phyloP scores from a whole-genome alignment of 2,888 invertebrate species.

The Ferrisia virgata region DNA sequence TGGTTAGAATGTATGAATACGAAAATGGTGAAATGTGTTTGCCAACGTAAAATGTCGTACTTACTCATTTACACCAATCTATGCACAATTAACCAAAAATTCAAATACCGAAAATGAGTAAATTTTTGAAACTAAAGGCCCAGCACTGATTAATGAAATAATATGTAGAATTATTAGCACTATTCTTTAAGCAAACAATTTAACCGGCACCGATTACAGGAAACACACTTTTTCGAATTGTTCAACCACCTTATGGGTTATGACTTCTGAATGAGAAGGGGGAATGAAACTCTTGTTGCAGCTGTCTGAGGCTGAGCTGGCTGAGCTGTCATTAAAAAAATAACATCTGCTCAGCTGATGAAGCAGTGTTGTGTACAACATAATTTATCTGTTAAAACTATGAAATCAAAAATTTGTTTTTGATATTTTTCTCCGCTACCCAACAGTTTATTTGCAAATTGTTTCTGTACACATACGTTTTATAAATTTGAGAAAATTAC shows the following conservation, averaged over 20 bases:
- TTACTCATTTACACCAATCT: neutral
- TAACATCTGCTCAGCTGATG: conserved; percentile 42
- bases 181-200: conserved; percentile 23
- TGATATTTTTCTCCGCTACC: neutral
- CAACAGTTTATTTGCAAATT: neutral
- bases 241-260: neutral
- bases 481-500: too few species aligned
- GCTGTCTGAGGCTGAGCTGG: too few species aligned
- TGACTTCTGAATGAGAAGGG: too few species aligned
- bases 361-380: conserved; percentile 10
- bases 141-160: neutral
- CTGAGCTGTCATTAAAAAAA: conserved; percentile 36
- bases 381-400: neutral
- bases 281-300: conserved; percentile 12
- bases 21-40: neutral
- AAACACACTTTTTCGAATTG: conserved; percentile 22
- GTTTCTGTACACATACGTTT: too few species aligned
- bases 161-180: neutral
- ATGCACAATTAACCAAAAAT: neutral
- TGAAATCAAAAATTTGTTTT: neutral
- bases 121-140: neutral
- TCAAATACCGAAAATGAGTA: neutral
- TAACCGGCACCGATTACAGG: conserved; percentile 24
- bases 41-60: neutral
- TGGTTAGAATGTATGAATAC: neutral